Percentiles rank a stretch among this genome's conserved stretches.
Evolutionary conservation across 1,140 invertebrate genomes (phyloP).

Genomic region (Drosophila sulfurigaster): DNA sequence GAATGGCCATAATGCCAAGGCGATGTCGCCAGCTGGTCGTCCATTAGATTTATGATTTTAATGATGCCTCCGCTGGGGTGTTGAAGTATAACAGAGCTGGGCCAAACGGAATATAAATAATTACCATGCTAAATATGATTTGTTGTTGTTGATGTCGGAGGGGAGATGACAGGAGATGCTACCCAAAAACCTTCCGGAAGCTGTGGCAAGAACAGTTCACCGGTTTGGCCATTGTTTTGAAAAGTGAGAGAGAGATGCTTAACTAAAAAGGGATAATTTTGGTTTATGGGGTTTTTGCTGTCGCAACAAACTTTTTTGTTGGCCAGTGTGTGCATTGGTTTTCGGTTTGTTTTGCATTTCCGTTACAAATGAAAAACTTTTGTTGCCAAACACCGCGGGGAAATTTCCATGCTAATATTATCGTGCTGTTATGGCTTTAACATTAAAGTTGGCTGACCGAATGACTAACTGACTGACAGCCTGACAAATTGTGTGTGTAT

Average conservation of each 20-base stretch:
- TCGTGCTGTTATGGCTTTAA: slow-evolving; percentile 37
- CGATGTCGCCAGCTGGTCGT: slow-evolving; percentile 56
- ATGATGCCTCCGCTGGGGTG: slow-evolving; percentile 47
- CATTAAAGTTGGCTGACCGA: slow-evolving; percentile 25
- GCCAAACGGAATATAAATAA: slow-evolving; percentile 57
- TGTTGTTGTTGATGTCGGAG: slow-evolving; percentile 17
- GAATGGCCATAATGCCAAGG: slow-evolving; percentile 26
- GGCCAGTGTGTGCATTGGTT: slow-evolving; percentile 14
- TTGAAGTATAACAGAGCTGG: slow-evolving; percentile 34
- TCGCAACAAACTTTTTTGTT: slow-evolving; percentile 15
- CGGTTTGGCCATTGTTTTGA: slow-evolving; percentile 20
- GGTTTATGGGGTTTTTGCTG: slow-evolving; percentile 1
- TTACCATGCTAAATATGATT: slow-evolving; percentile 79
- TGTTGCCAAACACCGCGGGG: slow-evolving; percentile 19
- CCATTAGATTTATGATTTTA: slow-evolving; percentile 79
- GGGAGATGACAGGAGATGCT: too few relatives aligned
- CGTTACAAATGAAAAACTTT: slow-evolving; percentile 72
- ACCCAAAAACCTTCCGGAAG: slow-evolving; percentile 6
- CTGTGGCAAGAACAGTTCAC: slow-evolving; percentile 52
- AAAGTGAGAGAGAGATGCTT: slow-evolving; percentile 7
- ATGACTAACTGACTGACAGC: too few relatives aligned
- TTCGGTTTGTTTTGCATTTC: slow-evolving; percentile 55
- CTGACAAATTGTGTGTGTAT: neutral
- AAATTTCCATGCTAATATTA: slow-evolving; percentile 15
- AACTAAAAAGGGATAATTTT: slow-evolving; percentile 17